Evolutionary conservation across 2,888 invertebrate genomes (phyloP).

Genomic region (Steinernema scapterisci): DNA sequence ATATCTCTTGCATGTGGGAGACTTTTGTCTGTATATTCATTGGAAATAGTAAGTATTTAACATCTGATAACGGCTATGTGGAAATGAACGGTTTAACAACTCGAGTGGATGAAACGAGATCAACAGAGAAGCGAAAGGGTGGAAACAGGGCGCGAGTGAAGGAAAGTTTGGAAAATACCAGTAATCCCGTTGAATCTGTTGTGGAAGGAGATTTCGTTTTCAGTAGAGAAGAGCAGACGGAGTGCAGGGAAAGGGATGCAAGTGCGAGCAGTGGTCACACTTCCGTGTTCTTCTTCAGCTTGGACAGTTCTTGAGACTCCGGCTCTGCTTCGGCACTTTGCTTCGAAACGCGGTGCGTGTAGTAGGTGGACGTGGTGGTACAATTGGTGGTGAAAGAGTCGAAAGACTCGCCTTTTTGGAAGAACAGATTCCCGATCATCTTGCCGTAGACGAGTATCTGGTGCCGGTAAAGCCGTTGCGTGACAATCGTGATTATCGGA

Average conservation of each 20-base stretch:
- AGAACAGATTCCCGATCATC: background rate
- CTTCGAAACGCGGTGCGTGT: background rate
- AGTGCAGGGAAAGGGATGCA: no score
- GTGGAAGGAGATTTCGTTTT: background rate
- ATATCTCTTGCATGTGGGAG: background rate
- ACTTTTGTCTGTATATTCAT: conserved; percentile 24
- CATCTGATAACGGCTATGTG: no score
- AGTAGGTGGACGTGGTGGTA: background rate
- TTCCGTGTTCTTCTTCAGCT: conserved; percentile 14
- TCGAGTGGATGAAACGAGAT: background rate
- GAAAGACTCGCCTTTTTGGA: background rate
- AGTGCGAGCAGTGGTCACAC: background rate
- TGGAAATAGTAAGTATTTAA: background rate
- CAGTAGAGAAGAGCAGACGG: background rate
- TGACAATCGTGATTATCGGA: conserved; percentile 63
- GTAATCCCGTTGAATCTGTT: background rate
- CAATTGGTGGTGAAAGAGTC: background rate
- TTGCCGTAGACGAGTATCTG: conserved; percentile 36
- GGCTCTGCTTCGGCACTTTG: background rate
- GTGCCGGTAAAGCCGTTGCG: conserved; percentile 56
- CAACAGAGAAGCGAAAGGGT: background rate
- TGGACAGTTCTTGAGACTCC: background rate
- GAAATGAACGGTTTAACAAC: no score
- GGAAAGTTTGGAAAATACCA: background rate
- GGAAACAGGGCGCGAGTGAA: background rate